phyloP scores from a whole-genome alignment of 2,797 vertebrate genomes.

The Falco biarmicus region DNA sequence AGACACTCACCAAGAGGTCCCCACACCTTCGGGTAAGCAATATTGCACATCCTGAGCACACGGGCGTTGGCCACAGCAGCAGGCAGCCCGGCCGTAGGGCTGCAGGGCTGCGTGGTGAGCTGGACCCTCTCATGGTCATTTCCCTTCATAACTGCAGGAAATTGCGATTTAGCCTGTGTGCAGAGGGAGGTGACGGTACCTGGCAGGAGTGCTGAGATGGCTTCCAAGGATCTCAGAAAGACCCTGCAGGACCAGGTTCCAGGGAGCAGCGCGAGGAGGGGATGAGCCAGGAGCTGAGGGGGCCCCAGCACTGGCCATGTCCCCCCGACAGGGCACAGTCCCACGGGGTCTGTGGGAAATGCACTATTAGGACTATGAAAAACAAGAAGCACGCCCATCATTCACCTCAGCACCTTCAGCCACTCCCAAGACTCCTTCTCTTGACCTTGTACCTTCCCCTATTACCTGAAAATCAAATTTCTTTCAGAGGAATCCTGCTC shows the following conservation, averaged over 20 bases:
- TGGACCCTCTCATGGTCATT: neutral
- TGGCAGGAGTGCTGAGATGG: neutral
- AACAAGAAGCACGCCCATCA: neutral
- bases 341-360: neutral
- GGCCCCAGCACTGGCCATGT: neutral
- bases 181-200: neutral
- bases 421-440: neutral
- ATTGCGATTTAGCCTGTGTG: neutral
- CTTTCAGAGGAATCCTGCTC: neutral
- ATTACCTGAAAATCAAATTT: neutral
- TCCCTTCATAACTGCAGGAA: neutral
- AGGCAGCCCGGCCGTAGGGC: neutral
- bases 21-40: neutral
- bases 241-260: accelerated
- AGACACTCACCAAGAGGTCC: neutral
- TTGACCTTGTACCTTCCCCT: neutral
- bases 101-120: neutral
- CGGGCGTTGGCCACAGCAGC: neutral
- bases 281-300: neutral
- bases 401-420: neutral
- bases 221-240: neutral
- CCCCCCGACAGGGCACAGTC: neutral
- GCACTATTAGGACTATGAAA: neutral
- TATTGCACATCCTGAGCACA: neutral
- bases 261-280: neutral